A percentile compares a stretch with the other conserved stretches of the same genome.
Conservation (phyloP, 1,140 invertebrate species). For the Procambarus virginalis region DNA sequence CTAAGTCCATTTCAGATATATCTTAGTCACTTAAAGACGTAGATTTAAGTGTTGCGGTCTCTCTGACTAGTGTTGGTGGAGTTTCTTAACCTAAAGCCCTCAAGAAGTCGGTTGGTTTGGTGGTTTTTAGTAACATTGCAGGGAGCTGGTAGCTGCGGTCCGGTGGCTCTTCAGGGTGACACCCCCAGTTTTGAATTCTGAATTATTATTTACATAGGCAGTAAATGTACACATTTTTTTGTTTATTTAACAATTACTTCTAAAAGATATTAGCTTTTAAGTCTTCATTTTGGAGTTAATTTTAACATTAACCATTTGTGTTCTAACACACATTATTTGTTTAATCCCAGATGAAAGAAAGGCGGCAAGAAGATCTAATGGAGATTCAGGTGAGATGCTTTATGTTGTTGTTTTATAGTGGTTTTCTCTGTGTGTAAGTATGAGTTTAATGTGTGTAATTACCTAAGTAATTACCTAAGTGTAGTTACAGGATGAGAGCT, state of each 20-base stretch:
- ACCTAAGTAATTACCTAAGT: too few species aligned
- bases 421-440: too few species aligned
- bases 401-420: neutral
- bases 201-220: constrained; percentile 5
- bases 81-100: neutral
- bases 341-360: constrained; percentile 49
- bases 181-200: neutral
- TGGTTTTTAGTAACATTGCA: neutral
- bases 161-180: neutral
- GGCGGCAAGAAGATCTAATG: constrained; percentile 13
- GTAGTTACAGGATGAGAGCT: too few species aligned
- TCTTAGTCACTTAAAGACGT: constrained; percentile 6
- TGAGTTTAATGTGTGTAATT: too few species aligned
- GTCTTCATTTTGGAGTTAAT: neutral
- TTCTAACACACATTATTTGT: constrained; percentile 9
- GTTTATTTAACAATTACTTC: neutral
- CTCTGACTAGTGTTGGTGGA: neutral
- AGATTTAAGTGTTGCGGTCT: constrained; percentile 12
- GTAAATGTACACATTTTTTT: neutral
- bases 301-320: neutral
- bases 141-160: neutral
- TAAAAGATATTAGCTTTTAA: neutral
- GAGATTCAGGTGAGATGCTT: constrained; percentile 28
- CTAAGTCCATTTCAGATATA: constrained; percentile 26
- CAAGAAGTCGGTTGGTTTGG: neutral